Evolutionary conservation across 2,888 invertebrate species (phyloP), one percentile per base, ranked within the genome.

Genomic region (Macroteleia sp.): DNA sequence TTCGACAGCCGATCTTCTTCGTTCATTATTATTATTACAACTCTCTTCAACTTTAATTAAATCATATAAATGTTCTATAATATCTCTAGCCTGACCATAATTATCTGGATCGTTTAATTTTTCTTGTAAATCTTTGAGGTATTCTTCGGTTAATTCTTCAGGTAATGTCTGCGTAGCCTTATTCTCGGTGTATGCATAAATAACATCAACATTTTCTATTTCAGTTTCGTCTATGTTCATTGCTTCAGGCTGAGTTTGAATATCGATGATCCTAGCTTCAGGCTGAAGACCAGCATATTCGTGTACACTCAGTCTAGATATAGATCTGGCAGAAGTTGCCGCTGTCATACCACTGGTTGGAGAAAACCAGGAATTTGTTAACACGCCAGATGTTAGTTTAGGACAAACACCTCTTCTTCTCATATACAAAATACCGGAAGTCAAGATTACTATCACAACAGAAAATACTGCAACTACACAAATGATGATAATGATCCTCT

Each of bases 11-110:
- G 80, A 59, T 3, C 3, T 17, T 6, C 76, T 41, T 12, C 77
- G 67, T 75, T 86, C 79, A 74, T 92, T 92, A 80, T 93, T 93
- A 70, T 92, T 92, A 77, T 93, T 93, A 82, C 94, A 94, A 77
- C 93, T 94, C 83, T 95, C 95, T 85, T 95, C 95, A 2, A 95
- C 93, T 87, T 95, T 95, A 48, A 95, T 95, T 56, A 95, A 92
- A 88, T 95, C 95, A 85, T 96, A 96, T 4, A 96, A 91, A 83
- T 95, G 94, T 86, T 96, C 95, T 74, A 96, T 96, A 92, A 95
- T 95, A 89, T 95, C 95, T 34, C 95, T 92, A 1, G 96, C 96
- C 86, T 96, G 95, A 59, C 94, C 93, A 82, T 95, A 95, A 69
- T 95, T 94, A 61, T 94, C 94, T 0, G 96, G 96, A 86, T 95